Evolutionary conservation across 2,797 vertebrate genomes (phyloP).

Genomic region (Scolopax bukidnonensis): DNA sequence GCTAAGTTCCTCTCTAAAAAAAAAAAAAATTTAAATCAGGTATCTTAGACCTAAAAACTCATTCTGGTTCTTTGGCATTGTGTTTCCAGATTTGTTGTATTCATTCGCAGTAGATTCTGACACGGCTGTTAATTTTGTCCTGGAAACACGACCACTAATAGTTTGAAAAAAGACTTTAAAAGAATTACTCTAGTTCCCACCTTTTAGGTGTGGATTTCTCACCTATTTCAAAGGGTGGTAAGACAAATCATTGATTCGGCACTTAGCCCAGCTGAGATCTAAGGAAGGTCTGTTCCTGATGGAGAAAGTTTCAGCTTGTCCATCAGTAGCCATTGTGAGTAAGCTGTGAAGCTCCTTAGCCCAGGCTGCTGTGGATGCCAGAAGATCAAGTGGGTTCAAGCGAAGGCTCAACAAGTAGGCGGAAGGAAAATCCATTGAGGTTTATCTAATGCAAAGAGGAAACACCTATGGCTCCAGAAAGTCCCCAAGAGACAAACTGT

Average conservation of each 20-base stretch:
- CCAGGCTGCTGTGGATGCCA: not conserved
- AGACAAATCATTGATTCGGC: not conserved
- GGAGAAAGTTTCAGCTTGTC: not conserved
- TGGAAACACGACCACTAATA: not conserved
- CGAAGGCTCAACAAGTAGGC: not conserved
- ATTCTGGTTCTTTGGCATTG: not conserved
- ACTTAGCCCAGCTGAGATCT: not conserved
- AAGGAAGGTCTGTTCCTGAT: not conserved
- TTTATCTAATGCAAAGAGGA: not conserved
- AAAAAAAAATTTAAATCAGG: not conserved
- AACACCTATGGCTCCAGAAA: not conserved
- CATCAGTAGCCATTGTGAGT: not conserved
- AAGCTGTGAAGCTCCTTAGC: not conserved
- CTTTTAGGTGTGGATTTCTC: not conserved
- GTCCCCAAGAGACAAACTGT: not conserved
- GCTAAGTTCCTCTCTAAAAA: not conserved
- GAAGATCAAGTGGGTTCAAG: not conserved
- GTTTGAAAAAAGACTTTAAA: not conserved
- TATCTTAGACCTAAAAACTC: not conserved
- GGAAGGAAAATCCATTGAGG: not conserved
- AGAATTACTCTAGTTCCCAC: not conserved
- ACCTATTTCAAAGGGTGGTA: not conserved
- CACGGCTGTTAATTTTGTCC: not conserved
- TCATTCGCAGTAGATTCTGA: not conserved
- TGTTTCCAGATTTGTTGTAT: not conserved